Evolutionary conservation across 2,797 vertebrate species (phyloP), one percentile per base, ranked within the genome.

Genomic region (Pangasius djambal): DNA sequence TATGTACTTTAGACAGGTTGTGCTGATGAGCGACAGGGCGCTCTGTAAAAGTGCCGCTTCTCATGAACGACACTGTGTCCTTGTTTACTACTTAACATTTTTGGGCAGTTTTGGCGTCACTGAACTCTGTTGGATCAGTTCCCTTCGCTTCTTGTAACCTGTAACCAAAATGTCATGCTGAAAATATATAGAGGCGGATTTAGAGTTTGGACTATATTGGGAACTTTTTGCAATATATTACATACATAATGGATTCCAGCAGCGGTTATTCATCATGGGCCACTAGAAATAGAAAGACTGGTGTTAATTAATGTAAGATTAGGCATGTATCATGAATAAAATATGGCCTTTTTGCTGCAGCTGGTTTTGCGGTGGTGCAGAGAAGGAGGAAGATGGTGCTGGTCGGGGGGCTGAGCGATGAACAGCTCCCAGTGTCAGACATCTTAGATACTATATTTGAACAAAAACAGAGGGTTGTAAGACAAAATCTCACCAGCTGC

Each of bases 321-420:
- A 78, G 20, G 15, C 85, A 63, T 61, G 85, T 31, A 44, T 61
- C 70, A 78, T 87, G 86, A 87, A 87, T 87, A 78, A 87, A 87
- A 87, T 69, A 85, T 85, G 48, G 48, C 10, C 48, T 69, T 52
- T 83, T 65, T 65, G 63, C n/a, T 37, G 63, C 28, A 67, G 77
- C 1, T n/a, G 18, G 55, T n/a, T 83, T 63, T 70, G 3, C 34
- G 59, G 2, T 34, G 28, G 65, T 34, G 48, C n/a, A 70, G 61
- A 84, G 25, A 15, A n/a, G 25, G 18, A 65, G 59, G 28, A 22
- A 61, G 37, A 40, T 77, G 6, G 18, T 50, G 31, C 12, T 18
- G 85, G 59, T n/a, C 15, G 8, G 7, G 3, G 3, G 20, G 57
- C 77, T 78, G n/a, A 10, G 59, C 48, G 40, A 31, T 2, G 28